These are phyloP conservation scores for Meles meles DNA, from an alignment of 2,113 vertebrate genomes.

Conservation along the genomic window DNA sequence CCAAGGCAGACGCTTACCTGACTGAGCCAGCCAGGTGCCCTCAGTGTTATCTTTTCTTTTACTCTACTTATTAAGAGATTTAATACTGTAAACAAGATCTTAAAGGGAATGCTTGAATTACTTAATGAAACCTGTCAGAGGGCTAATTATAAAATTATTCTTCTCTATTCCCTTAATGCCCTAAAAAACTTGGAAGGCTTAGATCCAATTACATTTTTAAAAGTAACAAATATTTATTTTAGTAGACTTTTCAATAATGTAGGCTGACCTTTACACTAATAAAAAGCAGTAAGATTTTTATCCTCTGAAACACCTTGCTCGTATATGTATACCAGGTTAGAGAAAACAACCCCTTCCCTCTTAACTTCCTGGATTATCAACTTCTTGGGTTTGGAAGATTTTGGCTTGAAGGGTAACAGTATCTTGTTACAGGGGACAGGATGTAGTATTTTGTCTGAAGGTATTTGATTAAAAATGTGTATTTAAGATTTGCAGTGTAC, in stretches of 20 bases:
- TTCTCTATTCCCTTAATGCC: background rate
- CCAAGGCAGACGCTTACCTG: background rate
- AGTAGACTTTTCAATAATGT: background rate
- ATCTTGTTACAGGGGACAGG: background rate
- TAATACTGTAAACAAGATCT: background rate
- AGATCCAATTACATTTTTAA: background rate
- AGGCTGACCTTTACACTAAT: background rate
- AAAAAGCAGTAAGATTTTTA: background rate
- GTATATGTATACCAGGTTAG: background rate
- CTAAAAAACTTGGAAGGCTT: background rate
- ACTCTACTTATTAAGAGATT: background rate
- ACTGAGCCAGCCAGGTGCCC: background rate
- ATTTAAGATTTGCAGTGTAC: background rate
- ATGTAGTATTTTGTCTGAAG: background rate
- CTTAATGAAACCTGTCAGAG: slow-evolving; percentile 16
- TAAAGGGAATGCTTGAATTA: background rate
- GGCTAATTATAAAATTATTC: background rate
- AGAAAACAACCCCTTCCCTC: background rate
- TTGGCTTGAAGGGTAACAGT: background rate
- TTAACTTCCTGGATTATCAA: background rate
- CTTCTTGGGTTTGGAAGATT: background rate
- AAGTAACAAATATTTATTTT: background rate
- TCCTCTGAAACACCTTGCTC: background rate
- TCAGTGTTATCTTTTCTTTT: slow-evolving; percentile 20
- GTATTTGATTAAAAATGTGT: background rate